phyloP scores from a whole-genome alignment of 2,797 vertebrate genomes.

The Poeciliopsis presidionis region DNA sequence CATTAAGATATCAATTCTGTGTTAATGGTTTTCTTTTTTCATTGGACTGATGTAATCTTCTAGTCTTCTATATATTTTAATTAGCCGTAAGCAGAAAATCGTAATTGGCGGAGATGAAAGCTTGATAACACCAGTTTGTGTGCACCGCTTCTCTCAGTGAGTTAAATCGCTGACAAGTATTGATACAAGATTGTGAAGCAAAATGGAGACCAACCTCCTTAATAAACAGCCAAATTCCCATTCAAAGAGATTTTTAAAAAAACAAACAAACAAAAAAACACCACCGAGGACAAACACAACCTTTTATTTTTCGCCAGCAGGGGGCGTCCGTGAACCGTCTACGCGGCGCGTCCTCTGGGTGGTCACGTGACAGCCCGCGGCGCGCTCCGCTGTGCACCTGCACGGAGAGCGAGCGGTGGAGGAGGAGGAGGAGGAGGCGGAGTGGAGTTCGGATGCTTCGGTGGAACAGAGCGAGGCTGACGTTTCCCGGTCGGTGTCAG shows the following conservation, averaged over 20 bases:
- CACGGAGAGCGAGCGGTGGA: constrained; percentile 51
- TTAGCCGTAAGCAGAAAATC: not conserved
- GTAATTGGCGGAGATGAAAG: not conserved
- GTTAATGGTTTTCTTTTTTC: not conserved
- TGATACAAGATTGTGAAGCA: not conserved
- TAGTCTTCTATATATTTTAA: not conserved
- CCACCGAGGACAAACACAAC: not conserved
- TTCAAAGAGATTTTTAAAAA: not conserved
- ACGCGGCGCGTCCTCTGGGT: not conserved
- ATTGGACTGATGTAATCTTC: not conserved
- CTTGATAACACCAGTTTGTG: not conserved
- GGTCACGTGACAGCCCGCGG: constrained; percentile 77
- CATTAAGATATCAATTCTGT: no score
- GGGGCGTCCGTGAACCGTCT: constrained; percentile 29
- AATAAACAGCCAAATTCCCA: not conserved
- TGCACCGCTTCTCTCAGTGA: not conserved
- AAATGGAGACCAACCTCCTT: not conserved
- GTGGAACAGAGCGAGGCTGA: constrained; percentile 26
- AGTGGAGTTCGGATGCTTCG: constrained; percentile 72
- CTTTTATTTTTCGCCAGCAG: constrained; percentile 51
- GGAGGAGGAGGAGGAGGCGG: constrained; percentile 42
- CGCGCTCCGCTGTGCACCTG: constrained; percentile 80
- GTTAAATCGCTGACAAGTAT: not conserved
- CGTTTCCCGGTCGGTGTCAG: constrained; percentile 27
- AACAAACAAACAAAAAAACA: not conserved